Evolutionary conservation across 1,140 invertebrate genomes (phyloP).

Genomic region (Atopsyche davidsoni): DNA sequence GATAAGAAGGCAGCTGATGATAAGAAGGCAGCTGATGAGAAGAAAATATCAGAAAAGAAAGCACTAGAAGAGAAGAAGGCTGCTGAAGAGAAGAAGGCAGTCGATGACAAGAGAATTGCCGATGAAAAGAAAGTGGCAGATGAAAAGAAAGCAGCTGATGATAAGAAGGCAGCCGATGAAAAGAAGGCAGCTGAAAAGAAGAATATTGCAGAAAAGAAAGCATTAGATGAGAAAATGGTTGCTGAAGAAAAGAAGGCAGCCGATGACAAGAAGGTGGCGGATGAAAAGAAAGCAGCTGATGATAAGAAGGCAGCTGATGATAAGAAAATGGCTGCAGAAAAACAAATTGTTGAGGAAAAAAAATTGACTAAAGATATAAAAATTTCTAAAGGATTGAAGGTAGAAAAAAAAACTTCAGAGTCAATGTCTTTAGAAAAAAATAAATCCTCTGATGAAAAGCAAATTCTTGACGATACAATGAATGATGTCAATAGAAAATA

Average conservation of each 20-base stretch:
- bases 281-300: slow-evolving; percentile 12
- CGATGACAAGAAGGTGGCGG: background rate
- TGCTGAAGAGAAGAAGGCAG: slow-evolving; percentile 12
- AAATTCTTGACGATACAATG: slow-evolving; percentile 32
- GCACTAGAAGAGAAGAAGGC: slow-evolving; percentile 8
- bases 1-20: slow-evolving; percentile 18
- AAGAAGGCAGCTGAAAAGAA: slow-evolving; percentile 18
- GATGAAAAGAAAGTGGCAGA: slow-evolving; percentile 9
- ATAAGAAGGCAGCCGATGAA: background rate
- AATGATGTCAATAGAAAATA: background rate
- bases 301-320: slow-evolving; percentile 5
- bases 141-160: slow-evolving; percentile 4
- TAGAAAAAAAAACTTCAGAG: slow-evolving; percentile 13
- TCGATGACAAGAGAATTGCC: slow-evolving; percentile 12
- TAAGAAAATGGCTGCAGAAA: slow-evolving; percentile 7
- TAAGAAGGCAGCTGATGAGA: slow-evolving; percentile 1
- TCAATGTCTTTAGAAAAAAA: too few species aligned
- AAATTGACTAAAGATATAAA: slow-evolving; percentile 22
- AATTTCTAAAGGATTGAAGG: slow-evolving; percentile 17
- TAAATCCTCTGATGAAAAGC: slow-evolving; percentile 6
- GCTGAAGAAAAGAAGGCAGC: slow-evolving; percentile 11
- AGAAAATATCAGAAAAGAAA: background rate
- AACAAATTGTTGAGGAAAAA: slow-evolving; percentile 15
- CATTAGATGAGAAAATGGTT: slow-evolving; percentile 18
- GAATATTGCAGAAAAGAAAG: slow-evolving; percentile 15